Conservation (phyloP, 1,140 invertebrate species). For the Brachionus plicatilis region DNA sequence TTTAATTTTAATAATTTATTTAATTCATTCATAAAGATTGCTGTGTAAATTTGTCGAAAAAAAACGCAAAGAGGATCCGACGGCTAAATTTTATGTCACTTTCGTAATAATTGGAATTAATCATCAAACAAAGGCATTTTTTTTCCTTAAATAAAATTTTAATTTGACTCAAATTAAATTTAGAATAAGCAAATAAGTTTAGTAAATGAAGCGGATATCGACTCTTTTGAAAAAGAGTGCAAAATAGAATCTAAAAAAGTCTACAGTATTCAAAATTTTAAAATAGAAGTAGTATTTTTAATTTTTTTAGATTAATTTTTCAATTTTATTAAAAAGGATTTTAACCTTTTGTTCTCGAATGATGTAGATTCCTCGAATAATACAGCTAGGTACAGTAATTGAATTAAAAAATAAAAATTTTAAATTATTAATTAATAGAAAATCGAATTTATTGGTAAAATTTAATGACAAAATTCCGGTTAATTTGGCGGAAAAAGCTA, state of each 20-base stretch:
- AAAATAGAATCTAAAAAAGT: not conserved
- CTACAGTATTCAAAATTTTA: not conserved
- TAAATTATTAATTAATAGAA: not conserved
- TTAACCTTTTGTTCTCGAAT: not conserved
- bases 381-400: not conserved
- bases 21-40: not conserved
- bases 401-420: too few relatives aligned
- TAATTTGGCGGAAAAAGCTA: not conserved
- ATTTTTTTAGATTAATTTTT: not conserved
- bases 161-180: not conserved
- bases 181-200: not conserved
- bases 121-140: not conserved
- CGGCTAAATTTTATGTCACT: not conserved
- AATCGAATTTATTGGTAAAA: not conserved
- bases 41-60: not conserved
- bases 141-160: not conserved
- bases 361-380: not conserved
- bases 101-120: not conserved
- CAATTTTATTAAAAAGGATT: not conserved
- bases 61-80: not conserved
- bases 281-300: constrained; percentile 12
- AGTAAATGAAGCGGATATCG: not conserved
- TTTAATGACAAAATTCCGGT: not conserved
- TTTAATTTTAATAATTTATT: too few relatives aligned
- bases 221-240: not conserved